Evolutionary conservation across 2,113 vertebrate genomes (phyloP), one percentile per base, ranked within the genome.

Genomic region (Hassar affinis): DNA sequence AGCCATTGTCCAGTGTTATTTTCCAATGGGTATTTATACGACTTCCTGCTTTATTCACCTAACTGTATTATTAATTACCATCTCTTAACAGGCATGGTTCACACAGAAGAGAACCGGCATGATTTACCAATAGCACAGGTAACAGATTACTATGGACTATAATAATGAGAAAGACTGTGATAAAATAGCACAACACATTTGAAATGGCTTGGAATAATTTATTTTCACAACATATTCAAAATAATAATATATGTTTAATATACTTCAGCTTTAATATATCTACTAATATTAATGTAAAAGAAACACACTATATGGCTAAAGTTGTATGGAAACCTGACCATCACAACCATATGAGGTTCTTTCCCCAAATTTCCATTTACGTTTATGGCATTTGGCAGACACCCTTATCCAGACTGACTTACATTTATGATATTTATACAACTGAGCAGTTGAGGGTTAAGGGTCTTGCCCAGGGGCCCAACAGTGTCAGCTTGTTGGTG

Each of bases 1-100:
- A 35, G 57, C 64, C 20, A 64, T 78, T 86, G 78, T 81, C 27
- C 51, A 27, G 69, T 56, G 42, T 78, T 84, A 54, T 51, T 77
- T 81, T 69, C 72, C 82, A 78, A 71, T 81, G 54, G 27, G 62
- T 14, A 52, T 52, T 79, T 51, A 64, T 33, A 54, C 25, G 27
- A 68, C 45, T 81, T 71, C 61, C 74, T 84, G 47, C 20, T 10
- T 64, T 78, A 74, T 84, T 81, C 54, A 78, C 82, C 74, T 74
- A 49, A 25, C 66, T 47, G 7, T 52, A 9, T 78, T 76, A 27
- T 6, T 30, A 68, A 78, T 83, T 42, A 42, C 74, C n/a, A 51
- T 78, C 30, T 30, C 22, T 15, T 56, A 52, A 54, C 25, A 52
- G 27, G 17, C 72, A 11, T 20, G 33, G 47, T 33, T 51, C 49